phyloP scores from a whole-genome alignment of 2,797 vertebrate genomes.

The Tapirus indicus region DNA sequence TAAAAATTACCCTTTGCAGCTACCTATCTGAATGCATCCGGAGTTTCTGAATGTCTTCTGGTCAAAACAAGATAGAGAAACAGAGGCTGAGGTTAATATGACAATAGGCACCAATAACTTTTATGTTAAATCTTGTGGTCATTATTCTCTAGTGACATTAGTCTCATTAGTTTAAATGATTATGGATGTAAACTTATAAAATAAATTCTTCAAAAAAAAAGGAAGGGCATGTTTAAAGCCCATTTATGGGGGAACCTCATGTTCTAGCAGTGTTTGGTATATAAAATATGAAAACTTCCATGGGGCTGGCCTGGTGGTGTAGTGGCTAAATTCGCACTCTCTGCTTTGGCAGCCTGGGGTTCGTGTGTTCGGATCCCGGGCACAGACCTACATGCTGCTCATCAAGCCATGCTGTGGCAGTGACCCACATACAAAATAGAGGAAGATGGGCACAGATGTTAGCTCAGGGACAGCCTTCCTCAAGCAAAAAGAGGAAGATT shows the following conservation, averaged over 20 bases:
- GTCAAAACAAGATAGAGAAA: background rate
- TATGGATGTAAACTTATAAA: constrained; percentile 3
- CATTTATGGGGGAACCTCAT: background rate
- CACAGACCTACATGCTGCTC: too few species aligned
- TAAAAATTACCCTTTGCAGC: background rate
- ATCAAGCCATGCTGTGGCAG: too few species aligned
- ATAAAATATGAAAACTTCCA: background rate
- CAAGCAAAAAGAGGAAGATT: too few species aligned
- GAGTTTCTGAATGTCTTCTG: background rate
- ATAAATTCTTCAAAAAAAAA: background rate
- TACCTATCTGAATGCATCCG: background rate
- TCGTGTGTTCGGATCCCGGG: too few species aligned
- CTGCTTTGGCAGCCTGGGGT: too few species aligned
- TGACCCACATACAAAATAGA: too few species aligned
- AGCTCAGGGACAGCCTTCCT: too few species aligned
- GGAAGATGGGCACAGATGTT: too few species aligned
- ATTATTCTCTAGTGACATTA: background rate
- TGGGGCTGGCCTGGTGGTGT: too few species aligned
- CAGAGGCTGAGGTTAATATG: background rate
- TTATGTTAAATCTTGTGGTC: background rate
- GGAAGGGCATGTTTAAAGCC: background rate
- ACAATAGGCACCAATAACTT: background rate
- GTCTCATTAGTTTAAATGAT: constrained; percentile 9
- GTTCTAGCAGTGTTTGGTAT: background rate
- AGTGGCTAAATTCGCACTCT: too few species aligned